phyloP scores from a whole-genome alignment of 2,113 vertebrate genomes.

The Lophura nycthemera region DNA sequence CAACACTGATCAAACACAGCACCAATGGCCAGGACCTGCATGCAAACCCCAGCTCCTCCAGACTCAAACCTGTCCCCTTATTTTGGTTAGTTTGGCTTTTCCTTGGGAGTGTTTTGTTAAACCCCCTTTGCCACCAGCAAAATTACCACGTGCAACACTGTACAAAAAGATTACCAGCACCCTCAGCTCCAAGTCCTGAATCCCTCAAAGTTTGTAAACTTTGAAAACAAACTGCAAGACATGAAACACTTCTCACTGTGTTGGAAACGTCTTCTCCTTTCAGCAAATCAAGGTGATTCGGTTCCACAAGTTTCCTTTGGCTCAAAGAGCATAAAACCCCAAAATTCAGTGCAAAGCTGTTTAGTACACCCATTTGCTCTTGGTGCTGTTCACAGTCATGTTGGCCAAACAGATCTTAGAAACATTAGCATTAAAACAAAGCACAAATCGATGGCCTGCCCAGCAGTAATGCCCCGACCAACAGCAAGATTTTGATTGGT shows the following conservation, averaged over 20 bases:
- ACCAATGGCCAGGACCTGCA: not conserved
- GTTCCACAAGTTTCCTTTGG: not conserved
- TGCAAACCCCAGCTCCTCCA: not conserved
- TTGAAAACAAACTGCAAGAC: not conserved
- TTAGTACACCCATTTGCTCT: not conserved
- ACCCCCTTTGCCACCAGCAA: not conserved
- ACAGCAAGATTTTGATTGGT: not conserved
- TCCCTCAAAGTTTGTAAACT: not conserved
- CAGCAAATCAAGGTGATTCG: not conserved
- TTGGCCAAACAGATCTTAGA: not conserved
- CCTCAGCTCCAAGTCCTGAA: not conserved
- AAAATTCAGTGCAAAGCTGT: not conserved
- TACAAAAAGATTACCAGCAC: too few species aligned
- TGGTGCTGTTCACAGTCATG: rapidly evolving
- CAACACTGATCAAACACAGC: not conserved
- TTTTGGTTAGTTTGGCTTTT: not conserved
- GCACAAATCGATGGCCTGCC: not conserved
- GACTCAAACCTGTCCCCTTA: not conserved
- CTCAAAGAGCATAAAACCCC: not conserved
- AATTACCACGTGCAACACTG: not conserved
- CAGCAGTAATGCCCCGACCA: not conserved
- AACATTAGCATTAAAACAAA: not conserved
- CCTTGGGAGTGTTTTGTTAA: not conserved
- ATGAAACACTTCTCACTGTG: not conserved
- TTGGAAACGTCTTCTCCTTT: not conserved